phyloP scores from a whole-genome alignment of 92 coral and sea anemone genomes.

The Meandrina meandrites region DNA sequence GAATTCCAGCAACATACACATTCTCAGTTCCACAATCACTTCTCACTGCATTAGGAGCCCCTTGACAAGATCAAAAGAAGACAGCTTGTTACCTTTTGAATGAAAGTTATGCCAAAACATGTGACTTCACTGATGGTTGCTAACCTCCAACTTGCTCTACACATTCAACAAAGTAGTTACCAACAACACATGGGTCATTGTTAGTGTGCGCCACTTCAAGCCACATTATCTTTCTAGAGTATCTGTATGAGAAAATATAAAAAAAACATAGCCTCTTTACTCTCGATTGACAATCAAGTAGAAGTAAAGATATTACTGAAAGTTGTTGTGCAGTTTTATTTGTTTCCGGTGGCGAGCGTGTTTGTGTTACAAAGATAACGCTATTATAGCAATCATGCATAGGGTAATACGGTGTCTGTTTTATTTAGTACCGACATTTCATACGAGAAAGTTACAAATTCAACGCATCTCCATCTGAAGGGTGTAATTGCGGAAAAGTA shows the following conservation, averaged over 20 bases:
- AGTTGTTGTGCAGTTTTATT: neutral
- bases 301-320: no score
- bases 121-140: neutral
- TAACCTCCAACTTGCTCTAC: conserved; percentile 48
- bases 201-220: conserved; percentile 48
- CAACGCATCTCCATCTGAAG: neutral
- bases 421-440: neutral
- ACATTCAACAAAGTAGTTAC: conserved; percentile 54
- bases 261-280: conserved; percentile 10
- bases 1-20: conserved; percentile 37
- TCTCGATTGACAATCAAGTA: neutral
- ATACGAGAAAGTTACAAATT: conserved; percentile 6
- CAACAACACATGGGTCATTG: conserved; percentile 52
- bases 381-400: neutral
- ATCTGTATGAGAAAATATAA: conserved; percentile 39
- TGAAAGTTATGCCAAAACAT: neutral
- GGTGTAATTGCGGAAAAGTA: no score
- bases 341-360: neutral
- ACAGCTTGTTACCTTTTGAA: neutral
- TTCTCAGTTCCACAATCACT: conserved; percentile 43
- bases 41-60: conserved; percentile 22
- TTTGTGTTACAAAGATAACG: neutral
- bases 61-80: neutral
- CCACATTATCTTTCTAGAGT: conserved; percentile 47
- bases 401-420: neutral